Percentiles rank a stretch among this genome's conserved stretches.
These are phyloP conservation scores for Crematogaster levior DNA, from an alignment of 2,888 invertebrate genomes.

Conservation along the genomic window DNA sequence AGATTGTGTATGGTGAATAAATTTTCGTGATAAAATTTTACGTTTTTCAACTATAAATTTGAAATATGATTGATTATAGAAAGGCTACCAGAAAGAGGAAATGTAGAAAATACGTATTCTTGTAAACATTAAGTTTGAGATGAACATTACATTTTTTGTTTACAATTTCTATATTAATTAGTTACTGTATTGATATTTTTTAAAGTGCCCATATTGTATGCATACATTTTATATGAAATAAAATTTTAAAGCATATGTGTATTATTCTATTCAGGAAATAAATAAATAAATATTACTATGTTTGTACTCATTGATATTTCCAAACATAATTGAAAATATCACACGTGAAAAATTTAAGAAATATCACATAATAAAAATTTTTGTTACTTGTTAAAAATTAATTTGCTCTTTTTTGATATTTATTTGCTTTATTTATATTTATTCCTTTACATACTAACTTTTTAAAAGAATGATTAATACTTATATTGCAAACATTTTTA, in stretches of 20 bases:
- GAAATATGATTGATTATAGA: not conserved
- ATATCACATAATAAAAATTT: not conserved
- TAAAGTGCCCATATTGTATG: not conserved
- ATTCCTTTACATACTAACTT: not conserved
- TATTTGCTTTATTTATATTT: not conserved
- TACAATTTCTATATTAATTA: not conserved
- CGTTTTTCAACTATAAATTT: not conserved
- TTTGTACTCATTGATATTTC: not conserved
- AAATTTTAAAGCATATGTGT: not conserved
- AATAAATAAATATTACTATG: not conserved
- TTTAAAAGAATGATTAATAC: not conserved
- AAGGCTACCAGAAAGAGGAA: not conserved
- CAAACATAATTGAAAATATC: not conserved
- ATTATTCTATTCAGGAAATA: conserved; percentile 15
- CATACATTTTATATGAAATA: not conserved
- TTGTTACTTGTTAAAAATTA: not conserved
- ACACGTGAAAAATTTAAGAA: not conserved
- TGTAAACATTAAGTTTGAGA: conserved; percentile 8
- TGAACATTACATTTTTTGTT: not conserved
- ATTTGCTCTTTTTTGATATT: not conserved
- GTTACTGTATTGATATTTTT: not conserved
- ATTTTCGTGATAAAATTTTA: not conserved
- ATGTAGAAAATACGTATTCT: not conserved
- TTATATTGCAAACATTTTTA: not conserved
- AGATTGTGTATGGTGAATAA: not conserved